phyloP scores from a whole-genome alignment of 2,113 vertebrate species.

The Takifugu flavidus region DNA sequence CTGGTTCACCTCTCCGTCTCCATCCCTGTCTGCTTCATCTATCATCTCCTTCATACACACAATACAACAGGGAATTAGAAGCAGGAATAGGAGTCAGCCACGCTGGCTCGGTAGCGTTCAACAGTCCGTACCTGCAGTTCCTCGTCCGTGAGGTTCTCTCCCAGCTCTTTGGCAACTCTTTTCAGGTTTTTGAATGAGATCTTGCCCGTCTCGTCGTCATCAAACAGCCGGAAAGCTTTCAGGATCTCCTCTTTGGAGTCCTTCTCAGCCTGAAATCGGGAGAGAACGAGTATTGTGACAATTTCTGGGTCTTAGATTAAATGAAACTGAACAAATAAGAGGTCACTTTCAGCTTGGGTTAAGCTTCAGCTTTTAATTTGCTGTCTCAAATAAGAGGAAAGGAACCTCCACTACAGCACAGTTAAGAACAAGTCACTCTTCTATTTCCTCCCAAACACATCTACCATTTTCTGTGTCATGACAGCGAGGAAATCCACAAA shows the following conservation, averaged over 20 bases:
- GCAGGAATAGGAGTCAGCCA: neutral
- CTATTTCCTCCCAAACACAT: neutral
- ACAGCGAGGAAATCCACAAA: constrained; percentile 84
- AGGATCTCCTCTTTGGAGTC: constrained; percentile 94
- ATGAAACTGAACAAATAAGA: too few relatives aligned
- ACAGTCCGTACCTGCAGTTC: constrained; percentile 84
- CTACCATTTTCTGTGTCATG: constrained; percentile 95
- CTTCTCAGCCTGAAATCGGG: constrained; percentile 83
- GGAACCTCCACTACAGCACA: too few relatives aligned
- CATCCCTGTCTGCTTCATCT: constrained; percentile 87
- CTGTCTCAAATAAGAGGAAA: too few relatives aligned
- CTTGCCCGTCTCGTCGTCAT: constrained; percentile 91
- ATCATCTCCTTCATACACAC: constrained; percentile 86
- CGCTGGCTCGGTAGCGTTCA: neutral
- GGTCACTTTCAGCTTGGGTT: too few relatives aligned
- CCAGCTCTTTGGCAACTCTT: constrained; percentile 87
- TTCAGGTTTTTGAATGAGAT: constrained; percentile 95
- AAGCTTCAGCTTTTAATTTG: too few relatives aligned
- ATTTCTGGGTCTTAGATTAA: too few relatives aligned
- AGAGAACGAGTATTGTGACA: neutral
- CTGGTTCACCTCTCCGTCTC: constrained; percentile 92
- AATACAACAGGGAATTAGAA: neutral
- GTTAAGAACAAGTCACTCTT: too few relatives aligned
- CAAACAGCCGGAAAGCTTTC: constrained; percentile 92
- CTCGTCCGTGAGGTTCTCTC: constrained; percentile 90